phyloP scores from a whole-genome alignment of 2,888 invertebrate species.

The Latrodectus hesperus region DNA sequence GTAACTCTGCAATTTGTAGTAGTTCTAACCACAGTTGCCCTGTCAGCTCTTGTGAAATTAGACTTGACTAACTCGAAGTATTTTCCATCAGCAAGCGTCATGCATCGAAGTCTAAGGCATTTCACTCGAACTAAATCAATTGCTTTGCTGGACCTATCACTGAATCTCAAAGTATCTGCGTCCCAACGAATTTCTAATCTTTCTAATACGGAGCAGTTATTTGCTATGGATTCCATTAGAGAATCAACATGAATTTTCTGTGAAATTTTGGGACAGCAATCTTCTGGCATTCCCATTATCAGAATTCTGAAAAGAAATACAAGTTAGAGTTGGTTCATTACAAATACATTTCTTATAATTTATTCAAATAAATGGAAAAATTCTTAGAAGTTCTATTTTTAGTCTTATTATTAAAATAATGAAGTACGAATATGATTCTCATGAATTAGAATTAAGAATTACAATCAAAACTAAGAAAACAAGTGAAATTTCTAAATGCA shows the following conservation, averaged over 20 bases:
- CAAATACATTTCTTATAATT: too few species aligned
- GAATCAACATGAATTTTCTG: slow-evolving; percentile 88
- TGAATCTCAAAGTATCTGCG: slow-evolving; percentile 97
- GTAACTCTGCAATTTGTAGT: slow-evolving; percentile 97
- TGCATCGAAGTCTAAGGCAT: slow-evolving; percentile 91
- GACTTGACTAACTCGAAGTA: slow-evolving; percentile 99
- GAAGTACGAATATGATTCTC: too few species aligned
- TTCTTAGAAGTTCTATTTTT: too few species aligned
- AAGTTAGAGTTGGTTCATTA: not conserved
- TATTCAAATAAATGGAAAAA: too few species aligned
- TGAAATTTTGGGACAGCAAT: slow-evolving; percentile 95
- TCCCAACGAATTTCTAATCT: slow-evolving; percentile 98
- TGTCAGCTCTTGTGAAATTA: slow-evolving; percentile 98
- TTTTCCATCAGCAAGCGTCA: slow-evolving; percentile 97
- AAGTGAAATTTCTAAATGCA: too few species aligned
- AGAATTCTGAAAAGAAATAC: slow-evolving; percentile 82
- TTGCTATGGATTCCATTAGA: slow-evolving; percentile 97
- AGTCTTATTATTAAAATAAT: too few species aligned
- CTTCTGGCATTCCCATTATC: slow-evolving; percentile 97
- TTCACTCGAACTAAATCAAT: slow-evolving; percentile 93
- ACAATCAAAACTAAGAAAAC: too few species aligned
- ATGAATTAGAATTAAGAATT: too few species aligned
- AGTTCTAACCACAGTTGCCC: slow-evolving; percentile 95
- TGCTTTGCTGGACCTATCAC: slow-evolving; percentile 97
- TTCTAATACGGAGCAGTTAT: slow-evolving; percentile 90